Evolutionary conservation across 2,888 invertebrate genomes (phyloP).

Genomic region (Platerodrilus igneus): DNA sequence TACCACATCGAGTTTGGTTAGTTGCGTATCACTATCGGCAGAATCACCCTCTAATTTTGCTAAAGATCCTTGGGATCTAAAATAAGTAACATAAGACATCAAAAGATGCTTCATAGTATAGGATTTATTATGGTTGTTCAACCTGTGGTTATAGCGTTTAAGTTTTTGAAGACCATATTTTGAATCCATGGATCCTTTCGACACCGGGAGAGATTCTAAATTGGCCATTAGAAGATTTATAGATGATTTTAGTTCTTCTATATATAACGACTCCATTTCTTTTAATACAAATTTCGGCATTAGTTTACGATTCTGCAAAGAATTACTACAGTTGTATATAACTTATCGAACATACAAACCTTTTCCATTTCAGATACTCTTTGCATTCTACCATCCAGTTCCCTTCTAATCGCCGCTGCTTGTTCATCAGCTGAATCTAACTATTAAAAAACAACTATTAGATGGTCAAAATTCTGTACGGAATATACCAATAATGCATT

Average conservation of each 20-base stretch:
- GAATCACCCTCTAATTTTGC: conserved; percentile 91
- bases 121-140: conserved; percentile 53
- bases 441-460: conserved; percentile 48
- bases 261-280: conserved; percentile 99
- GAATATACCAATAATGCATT: conserved; percentile 88
- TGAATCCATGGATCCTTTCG: conserved; percentile 95
- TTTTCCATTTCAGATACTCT: conserved; percentile 96
- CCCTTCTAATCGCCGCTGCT: conserved; percentile 97
- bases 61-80: conserved; percentile 86
- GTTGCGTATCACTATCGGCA: conserved; percentile 90
- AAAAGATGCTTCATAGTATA: conserved; percentile 51
- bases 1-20: conserved; percentile 97
- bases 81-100: conserved; percentile 52
- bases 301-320: conserved; percentile 80
- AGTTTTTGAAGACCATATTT: conserved; percentile 97
- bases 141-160: conserved; percentile 98
- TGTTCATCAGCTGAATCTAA: conserved; percentile 99
- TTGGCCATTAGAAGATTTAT: conserved; percentile 98
- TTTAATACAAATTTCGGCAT: conserved; percentile 99
- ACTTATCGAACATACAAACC: no score
- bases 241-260: conserved; percentile 96
- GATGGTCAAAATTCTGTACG: no score
- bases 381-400: conserved; percentile 96
- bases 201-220: conserved; percentile 96
- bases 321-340: conserved; percentile 6